Evolutionary conservation across 2,888 invertebrate genomes (phyloP).

Genomic region (Erannis defoliaria): DNA sequence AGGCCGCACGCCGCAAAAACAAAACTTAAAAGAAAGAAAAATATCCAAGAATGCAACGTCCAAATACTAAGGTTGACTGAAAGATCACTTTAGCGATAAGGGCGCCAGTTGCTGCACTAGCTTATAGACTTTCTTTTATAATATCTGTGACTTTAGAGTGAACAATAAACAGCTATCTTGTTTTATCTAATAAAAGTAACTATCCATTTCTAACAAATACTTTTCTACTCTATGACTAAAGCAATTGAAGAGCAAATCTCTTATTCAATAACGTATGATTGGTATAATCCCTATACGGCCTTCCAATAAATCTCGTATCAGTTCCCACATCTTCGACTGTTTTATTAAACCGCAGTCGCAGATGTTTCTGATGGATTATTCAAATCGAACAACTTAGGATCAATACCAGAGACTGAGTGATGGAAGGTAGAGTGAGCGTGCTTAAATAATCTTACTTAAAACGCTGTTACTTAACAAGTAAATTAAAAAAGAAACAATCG

Average conservation of each 20-base stretch:
- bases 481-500: no score
- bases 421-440: neutral
- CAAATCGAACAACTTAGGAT: constrained; percentile 54
- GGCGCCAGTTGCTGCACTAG: no score
- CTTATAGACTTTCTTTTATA: no score
- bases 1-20: no score
- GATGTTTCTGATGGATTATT: constrained; percentile 58
- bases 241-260: neutral
- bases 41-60: no score
- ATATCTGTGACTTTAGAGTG: no score
- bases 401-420: constrained; percentile 29
- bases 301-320: constrained; percentile 22
- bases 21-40: no score
- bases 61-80: no score
- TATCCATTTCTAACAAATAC: neutral
- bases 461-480: no score
- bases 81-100: no score
- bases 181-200: neutral
- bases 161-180: no score
- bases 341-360: constrained; percentile 49
- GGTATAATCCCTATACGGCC: constrained; percentile 24
- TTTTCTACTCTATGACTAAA: neutral
- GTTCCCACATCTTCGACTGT: constrained; percentile 33
- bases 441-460: neutral
- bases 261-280: constrained; percentile 16